phyloP scores from a whole-genome alignment of 2,113 vertebrate species.

The Rhabdornis inornatus region DNA sequence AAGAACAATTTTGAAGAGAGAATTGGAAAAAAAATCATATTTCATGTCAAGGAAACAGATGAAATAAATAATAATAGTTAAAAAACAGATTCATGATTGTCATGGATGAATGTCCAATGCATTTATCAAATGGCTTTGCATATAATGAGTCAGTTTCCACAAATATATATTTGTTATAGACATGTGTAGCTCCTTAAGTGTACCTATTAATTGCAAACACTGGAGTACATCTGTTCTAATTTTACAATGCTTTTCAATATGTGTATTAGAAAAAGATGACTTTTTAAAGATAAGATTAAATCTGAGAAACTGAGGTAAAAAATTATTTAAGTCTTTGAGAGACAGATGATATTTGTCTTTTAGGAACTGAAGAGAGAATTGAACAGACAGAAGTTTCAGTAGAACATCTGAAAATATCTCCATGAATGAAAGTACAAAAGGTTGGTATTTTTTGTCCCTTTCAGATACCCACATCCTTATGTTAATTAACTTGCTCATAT shows the following conservation, averaged over 20 bases:
- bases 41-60: neutral
- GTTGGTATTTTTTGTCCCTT: neutral
- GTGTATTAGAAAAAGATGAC: neutral
- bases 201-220: neutral
- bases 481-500: slow-evolving; percentile 58
- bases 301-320: neutral
- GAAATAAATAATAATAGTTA: neutral
- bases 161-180: neutral
- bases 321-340: neutral
- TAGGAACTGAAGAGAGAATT: neutral
- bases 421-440: neutral
- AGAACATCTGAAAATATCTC: neutral
- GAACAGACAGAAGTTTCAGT: neutral
- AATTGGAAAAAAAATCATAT: neutral
- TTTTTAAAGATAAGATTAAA: neutral
- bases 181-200: neutral
- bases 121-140: neutral
- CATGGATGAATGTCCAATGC: neutral
- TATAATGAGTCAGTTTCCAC: neutral
- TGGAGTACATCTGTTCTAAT: neutral
- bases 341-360: neutral
- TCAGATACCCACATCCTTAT: neutral
- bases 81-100: neutral
- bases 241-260: neutral
- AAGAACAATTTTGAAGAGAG: neutral